Evolutionary conservation across 2,797 vertebrate species (phyloP).

Genomic region (Glyptemys insculpta): DNA sequence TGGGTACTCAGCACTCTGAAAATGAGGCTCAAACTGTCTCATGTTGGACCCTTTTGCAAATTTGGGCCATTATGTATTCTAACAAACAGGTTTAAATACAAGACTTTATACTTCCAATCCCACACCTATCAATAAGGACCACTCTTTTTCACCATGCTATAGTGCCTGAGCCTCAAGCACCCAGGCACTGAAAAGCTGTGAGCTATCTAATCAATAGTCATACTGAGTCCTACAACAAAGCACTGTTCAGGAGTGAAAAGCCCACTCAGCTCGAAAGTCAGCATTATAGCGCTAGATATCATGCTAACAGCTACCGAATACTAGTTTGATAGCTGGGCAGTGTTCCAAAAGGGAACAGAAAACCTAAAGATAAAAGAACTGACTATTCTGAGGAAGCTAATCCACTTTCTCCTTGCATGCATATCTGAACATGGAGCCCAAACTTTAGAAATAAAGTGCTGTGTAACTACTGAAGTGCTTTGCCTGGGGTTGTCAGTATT

Average conservation of each 20-base stretch:
- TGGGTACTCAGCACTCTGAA: neutral
- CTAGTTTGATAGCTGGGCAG: neutral
- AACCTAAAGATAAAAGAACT: neutral
- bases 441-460: fast-evolving
- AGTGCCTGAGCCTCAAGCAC: neutral
- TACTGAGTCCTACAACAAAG: neutral
- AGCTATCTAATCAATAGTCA: neutral
- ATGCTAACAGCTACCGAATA: neutral
- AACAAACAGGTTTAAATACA: neutral
- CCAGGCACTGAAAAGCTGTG: neutral
- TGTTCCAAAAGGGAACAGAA: neutral
- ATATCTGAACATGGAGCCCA: fast-evolving
- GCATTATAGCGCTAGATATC: neutral
- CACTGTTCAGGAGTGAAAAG: fast-evolving
- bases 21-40: neutral
- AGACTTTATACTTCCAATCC: neutral
- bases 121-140: neutral
- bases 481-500: neutral
- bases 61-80: neutral
- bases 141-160: neutral
- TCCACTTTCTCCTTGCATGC: neutral
- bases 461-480: neutral
- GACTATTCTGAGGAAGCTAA: neutral
- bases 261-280: neutral
- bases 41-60: neutral